A percentile compares a stretch with the other conserved stretches of the same genome.
phyloP scores from a whole-genome alignment of 1,140 invertebrate genomes.

The Teleogryllus occipitalis region DNA sequence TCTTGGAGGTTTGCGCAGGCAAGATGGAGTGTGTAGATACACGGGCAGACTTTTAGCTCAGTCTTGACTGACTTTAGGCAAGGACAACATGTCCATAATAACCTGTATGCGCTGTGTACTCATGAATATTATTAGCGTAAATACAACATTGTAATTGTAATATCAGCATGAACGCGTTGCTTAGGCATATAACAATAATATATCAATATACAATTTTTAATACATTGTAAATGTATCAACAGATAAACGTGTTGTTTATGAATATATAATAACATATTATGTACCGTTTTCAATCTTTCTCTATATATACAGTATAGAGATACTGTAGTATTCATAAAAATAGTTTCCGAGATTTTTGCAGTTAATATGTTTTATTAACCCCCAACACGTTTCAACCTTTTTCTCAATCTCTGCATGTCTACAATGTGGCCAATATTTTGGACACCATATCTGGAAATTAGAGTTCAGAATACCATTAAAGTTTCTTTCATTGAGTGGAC shows the following conservation, averaged over 20 bases:
- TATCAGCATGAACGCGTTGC: neutral
- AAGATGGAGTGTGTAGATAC: neutral
- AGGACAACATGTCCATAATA: neutral
- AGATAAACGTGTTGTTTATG: neutral
- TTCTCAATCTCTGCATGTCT: neutral
- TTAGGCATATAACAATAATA: neutral
- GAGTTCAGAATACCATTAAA: neutral
- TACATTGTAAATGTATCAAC: conserved; percentile 5
- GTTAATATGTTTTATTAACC: neutral
- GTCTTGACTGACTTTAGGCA: neutral
- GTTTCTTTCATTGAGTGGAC: neutral
- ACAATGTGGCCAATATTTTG: neutral
- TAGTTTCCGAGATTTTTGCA: neutral
- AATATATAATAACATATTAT: neutral
- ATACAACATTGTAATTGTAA: neutral
- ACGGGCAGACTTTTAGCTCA: neutral
- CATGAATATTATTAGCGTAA: neutral
- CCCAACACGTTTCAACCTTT: neutral
- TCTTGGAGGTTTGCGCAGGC: neutral
- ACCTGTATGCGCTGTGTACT: neutral
- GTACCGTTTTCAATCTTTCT: neutral
- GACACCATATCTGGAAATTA: neutral
- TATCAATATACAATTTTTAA: neutral
- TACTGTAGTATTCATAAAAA: neutral
- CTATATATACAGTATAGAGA: neutral